Base-by-base conservation (phyloP, 2,888 invertebrate genomes). In the Crepidodera aurea region DNA sequence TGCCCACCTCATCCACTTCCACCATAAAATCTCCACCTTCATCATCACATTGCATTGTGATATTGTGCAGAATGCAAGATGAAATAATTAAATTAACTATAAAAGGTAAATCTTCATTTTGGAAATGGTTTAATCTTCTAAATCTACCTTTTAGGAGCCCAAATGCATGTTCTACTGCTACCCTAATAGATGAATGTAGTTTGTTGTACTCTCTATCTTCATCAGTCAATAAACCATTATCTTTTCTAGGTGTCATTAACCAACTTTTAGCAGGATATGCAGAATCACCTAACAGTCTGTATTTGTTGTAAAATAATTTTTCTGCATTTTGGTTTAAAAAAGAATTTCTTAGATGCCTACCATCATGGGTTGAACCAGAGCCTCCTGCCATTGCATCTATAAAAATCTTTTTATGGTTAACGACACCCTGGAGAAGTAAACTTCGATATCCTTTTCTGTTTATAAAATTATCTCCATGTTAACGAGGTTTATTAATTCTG, bases 401-500 rank as follows among this genome's bases (percentile, higher is more conserved):
- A 29, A 22, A 22, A 22, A 22, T 32, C 18, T 50, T 12, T 32
- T 32, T 18, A 25, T 25, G 19, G 13, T 48, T 25, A 22, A 48
- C 48, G 15, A 32, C 32, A n/a, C 32, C 32, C 18, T 50, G 50
- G 3, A 50, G 3, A 15, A 50, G 22, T 8, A 50, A 12, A 32
- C 34, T 50, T 13, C 16, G 50, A 15, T 13, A 25, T 27, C 50
- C 32, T 15, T 50, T 50, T 29, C 29, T 29, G 29, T 29, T 50
- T 12, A 19, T 5, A 29, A 29, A 32, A 32, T 32, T 19, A 51
- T 51, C 15, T 13, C 34, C 34, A 34, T 51, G 15, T 15, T 16
- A 1, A 3, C 34, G 10, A 13, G n/a, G 16, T 13, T 22, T 51
- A 34, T 51, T 51, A 1, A 51, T 51, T 10, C n/a, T 15, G 15